Conservation (phyloP, 2,888 invertebrate species). For the Chromoteleia sp. region DNA sequence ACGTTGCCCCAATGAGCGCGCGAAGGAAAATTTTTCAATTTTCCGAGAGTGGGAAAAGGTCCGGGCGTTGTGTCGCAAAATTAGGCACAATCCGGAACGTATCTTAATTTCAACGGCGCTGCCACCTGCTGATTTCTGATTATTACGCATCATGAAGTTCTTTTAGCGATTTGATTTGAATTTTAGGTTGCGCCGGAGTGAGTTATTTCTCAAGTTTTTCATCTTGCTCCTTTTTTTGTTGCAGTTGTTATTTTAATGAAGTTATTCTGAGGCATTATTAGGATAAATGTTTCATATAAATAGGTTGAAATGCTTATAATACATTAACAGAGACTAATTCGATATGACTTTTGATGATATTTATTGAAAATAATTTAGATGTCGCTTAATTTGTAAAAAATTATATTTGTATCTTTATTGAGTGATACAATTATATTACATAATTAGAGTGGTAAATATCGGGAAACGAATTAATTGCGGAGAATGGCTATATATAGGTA, state of each 20-base stretch:
- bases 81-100: slow-evolving; percentile 39
- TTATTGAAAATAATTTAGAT: slow-evolving; percentile 2
- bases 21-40: slow-evolving; percentile 33
- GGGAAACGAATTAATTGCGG: no score
- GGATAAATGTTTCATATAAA: slow-evolving; percentile 16
- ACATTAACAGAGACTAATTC: slow-evolving; percentile 1
- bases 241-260: slow-evolving; percentile 51
- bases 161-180: slow-evolving; percentile 49
- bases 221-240: slow-evolving; percentile 16
- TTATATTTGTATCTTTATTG: background rate
- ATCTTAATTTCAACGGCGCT: slow-evolving; percentile 53
- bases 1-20: slow-evolving; percentile 39
- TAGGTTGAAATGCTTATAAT: slow-evolving; percentile 21
- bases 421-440: background rate
- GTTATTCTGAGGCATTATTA: slow-evolving; percentile 10
- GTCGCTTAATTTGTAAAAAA: background rate
- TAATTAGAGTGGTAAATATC: no score
- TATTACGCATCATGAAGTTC: slow-evolving; percentile 59
- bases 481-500: no score
- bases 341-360: slow-evolving; percentile 17
- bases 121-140: slow-evolving; percentile 60
- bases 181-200: slow-evolving; percentile 17
- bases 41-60: slow-evolving; percentile 4
- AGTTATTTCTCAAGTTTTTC: slow-evolving; percentile 19
- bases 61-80: slow-evolving; percentile 44